phyloP scores from a whole-genome alignment of 2,888 invertebrate species.

The Torymus aiolomorphi region DNA sequence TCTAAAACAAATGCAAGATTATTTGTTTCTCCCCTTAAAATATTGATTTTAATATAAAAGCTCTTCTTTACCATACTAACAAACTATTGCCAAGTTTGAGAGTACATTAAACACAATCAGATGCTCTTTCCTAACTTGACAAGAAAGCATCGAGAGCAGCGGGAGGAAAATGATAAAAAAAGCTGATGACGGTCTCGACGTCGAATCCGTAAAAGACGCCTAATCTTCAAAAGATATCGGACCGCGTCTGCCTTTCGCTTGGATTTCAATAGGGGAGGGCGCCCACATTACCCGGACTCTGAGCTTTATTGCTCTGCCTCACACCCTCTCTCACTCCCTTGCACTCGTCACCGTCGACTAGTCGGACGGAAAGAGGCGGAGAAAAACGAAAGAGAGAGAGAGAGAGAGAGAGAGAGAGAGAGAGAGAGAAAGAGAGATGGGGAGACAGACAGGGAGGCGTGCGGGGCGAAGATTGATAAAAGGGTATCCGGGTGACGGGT shows the following conservation, averaged over 20 bases:
- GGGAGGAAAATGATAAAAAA: background rate
- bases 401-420: background rate
- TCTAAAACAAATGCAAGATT: too few relatives aligned
- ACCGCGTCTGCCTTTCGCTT: constrained; percentile 7
- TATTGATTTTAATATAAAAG: too few relatives aligned
- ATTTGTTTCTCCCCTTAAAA: too few relatives aligned
- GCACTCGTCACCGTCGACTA: constrained; percentile 4
- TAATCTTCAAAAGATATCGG: constrained; percentile 29
- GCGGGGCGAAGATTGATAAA: constrained; percentile 26
- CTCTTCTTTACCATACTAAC: too few relatives aligned
- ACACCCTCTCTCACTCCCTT: too few relatives aligned
- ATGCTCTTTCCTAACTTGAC: too few relatives aligned
- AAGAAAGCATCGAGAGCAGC: background rate
- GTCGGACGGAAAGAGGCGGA: background rate
- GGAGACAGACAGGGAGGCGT: background rate
- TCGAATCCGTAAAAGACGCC: constrained; percentile 6
- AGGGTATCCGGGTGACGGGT: constrained; percentile 35
- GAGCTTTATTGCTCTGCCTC: constrained; percentile 28
- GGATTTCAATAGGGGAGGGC: constrained; percentile 9
- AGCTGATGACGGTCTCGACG: background rate
- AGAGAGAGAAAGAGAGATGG: background rate
- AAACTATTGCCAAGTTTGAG: too few relatives aligned
- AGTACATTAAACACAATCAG: too few relatives aligned
- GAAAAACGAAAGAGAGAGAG: background rate
- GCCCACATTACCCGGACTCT: constrained; percentile 24